phyloP scores from a whole-genome alignment of 2,888 invertebrate species.

The Hermodice carunculata region DNA sequence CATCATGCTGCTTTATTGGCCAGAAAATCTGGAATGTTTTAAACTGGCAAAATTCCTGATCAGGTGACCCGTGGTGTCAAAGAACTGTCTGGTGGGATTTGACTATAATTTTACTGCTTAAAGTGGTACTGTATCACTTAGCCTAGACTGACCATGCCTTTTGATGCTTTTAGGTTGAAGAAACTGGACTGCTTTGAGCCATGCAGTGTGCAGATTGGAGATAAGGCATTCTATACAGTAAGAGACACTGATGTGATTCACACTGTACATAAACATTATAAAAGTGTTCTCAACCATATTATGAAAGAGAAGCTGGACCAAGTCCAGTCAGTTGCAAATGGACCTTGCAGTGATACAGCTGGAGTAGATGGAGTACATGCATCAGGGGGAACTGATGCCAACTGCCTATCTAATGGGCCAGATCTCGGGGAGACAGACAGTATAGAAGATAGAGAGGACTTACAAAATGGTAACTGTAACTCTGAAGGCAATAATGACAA shows the following conservation, averaged over 20 bases:
- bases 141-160: background rate
- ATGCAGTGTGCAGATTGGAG: constrained; percentile 90
- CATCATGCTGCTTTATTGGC: too few relatives aligned
- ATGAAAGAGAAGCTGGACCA: constrained; percentile 4
- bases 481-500: background rate
- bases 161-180: constrained; percentile 77
- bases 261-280: too few relatives aligned
- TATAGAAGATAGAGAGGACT: constrained; percentile 5
- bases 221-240: constrained; percentile 86
- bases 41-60: too few relatives aligned
- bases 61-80: too few relatives aligned
- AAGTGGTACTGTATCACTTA: background rate
- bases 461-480: background rate
- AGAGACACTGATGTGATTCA: constrained; percentile 73
- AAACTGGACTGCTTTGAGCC: constrained; percentile 86
- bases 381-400: background rate
- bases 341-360: too few relatives aligned
- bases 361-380: background rate
- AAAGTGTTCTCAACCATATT: constrained; percentile 4
- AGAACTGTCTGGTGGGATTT: too few relatives aligned
- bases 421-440: background rate
- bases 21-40: too few relatives aligned
- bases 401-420: background rate
- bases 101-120: too few relatives aligned
- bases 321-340: too few relatives aligned